Conservation (phyloP, 2,797 vertebrate genomes). For the Myotis daubentonii region DNA sequence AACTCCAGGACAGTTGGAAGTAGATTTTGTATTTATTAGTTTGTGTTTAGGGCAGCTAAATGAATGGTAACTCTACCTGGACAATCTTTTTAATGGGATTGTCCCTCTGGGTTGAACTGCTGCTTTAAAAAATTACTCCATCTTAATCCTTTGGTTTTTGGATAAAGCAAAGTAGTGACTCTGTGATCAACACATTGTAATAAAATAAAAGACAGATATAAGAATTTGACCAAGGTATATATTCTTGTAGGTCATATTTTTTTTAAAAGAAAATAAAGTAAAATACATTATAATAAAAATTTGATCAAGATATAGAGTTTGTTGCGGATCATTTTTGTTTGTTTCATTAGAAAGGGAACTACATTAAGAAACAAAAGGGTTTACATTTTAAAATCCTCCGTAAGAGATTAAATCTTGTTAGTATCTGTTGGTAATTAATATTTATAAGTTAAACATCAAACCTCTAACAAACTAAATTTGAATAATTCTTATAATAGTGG, state of each 20-base stretch:
- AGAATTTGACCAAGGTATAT: not conserved
- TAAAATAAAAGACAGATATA: not conserved
- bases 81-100: not conserved
- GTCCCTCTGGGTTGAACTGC: not conserved
- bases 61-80: not conserved
- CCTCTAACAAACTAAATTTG: not conserved
- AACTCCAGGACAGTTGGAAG: not conserved
- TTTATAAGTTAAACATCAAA: slow-evolving; percentile 27
- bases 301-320: not conserved
- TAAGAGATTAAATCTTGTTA: not conserved
- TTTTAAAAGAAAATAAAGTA: not conserved
- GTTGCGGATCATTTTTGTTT: not conserved
- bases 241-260: not conserved
- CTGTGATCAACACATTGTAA: not conserved
- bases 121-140: not conserved
- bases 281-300: not conserved
- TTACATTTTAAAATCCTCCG: slow-evolving; percentile 17
- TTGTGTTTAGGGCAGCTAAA: not conserved
- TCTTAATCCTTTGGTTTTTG: not conserved
- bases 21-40: not conserved
- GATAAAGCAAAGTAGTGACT: not conserved
- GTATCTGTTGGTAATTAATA: not conserved
- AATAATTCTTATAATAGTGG: not conserved
- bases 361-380: slow-evolving; percentile 1
- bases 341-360: slow-evolving; percentile 11